Conservation (phyloP, 2,888 invertebrate genomes). For the Drosophila maculinotata region DNA sequence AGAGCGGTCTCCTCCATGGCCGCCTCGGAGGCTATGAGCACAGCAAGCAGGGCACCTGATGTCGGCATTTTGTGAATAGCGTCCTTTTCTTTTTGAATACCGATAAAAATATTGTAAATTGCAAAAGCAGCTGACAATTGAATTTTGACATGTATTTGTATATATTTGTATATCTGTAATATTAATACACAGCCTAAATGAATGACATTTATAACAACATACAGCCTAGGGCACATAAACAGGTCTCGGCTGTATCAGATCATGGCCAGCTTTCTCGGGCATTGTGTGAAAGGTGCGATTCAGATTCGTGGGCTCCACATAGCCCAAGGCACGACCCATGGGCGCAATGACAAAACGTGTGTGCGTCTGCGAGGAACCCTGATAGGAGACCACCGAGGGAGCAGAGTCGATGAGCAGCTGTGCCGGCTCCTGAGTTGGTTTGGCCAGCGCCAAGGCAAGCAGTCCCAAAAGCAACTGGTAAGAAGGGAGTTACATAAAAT, state of each 20-base stretch:
- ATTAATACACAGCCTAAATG: constrained; percentile 41
- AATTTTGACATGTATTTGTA: constrained; percentile 24
- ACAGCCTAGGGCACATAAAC: constrained; percentile 65
- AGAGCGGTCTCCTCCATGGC: constrained; percentile 34
- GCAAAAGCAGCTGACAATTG: background rate
- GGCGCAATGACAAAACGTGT: constrained; percentile 82
- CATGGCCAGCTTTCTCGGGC: constrained; percentile 52
- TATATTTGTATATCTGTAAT: background rate
- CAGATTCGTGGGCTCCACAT: constrained; percentile 80
- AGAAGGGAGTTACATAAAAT: background rate
- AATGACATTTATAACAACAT: constrained; percentile 3
- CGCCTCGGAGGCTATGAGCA: constrained; percentile 22
- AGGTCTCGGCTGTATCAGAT: constrained; percentile 72
- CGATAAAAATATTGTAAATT: no score
- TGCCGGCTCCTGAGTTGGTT: constrained; percentile 36
- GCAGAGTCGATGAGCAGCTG: constrained; percentile 76
- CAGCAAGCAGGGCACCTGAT: background rate
- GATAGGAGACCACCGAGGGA: constrained; percentile 80
- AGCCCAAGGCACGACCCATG: constrained; percentile 81
- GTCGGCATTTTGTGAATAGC: no score
- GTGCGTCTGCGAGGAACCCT: constrained; percentile 80
- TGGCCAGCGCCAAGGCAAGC: constrained; percentile 35
- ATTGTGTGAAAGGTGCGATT: constrained; percentile 76
- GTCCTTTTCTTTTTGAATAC: no score
- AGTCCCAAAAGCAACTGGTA: constrained; percentile 22